Base-by-base conservation (phyloP, 2,797 vertebrate genomes). In the Todus mexicanus region DNA sequence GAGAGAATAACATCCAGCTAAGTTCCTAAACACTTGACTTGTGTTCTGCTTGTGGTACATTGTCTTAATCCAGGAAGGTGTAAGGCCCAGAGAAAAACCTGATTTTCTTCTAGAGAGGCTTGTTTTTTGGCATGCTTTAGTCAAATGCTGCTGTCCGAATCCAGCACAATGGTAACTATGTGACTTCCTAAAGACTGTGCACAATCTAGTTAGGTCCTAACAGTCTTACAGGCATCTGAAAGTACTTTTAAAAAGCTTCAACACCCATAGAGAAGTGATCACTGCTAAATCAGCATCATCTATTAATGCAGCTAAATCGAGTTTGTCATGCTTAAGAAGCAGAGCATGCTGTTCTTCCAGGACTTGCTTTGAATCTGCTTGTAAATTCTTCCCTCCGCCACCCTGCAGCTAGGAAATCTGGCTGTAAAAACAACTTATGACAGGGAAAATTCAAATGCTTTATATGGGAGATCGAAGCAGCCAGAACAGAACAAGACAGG, bases 351-450 rank as follows among this genome's bases (percentile, higher is more conserved):
- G 92, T 70, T 89, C 78, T 90, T 82, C 37, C 78, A 90, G 86
- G 78, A 90, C 80, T 1, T 92, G 78, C 87, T 95, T 90, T 79
- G 71, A 87, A 89, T 73, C 56, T 48, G 11, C 10, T 64, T 84
- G 75, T 71, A 87, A 94, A 87, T 92, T 84, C 90, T 84, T 87
- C 84, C 61, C 75, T 66, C 48, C 92, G 87, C 84, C 77, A 73
- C 80, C 86, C 84, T 9, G 86, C 84, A 94, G 94, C 89, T 79
- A 45, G 29, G 90, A 94, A 94, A 93, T 38, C 81, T 76, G 89
- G 77, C 84, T 93, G 69, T 60, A 92, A 84, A 95, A 96, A 93
- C 92, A 92, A 94, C 89, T 93, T 90, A 27, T 56, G 87, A 70
- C 90, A 95, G 68, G 77, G 71, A 48, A 84, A 87, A 92, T 84